Percentiles rank a stretch among this genome's conserved stretches.
These are phyloP conservation scores for Clarias fuscus DNA, from an alignment of 2,797 vertebrate species.

Conservation along the genomic window DNA sequence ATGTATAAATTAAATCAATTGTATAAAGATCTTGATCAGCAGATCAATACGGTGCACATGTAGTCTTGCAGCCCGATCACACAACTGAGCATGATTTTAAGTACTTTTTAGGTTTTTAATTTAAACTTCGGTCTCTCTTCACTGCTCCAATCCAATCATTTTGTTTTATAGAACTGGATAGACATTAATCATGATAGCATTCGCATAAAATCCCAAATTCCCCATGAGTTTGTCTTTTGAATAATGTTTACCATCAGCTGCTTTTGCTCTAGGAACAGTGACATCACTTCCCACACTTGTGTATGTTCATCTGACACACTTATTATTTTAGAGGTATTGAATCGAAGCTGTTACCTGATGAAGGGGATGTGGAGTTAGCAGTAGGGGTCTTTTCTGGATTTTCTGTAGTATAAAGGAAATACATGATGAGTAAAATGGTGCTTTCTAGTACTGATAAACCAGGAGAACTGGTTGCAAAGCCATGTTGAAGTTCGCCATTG, in stretches of 20 bases:
- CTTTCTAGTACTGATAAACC: no score
- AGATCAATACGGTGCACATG: no score
- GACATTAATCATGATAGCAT: not conserved
- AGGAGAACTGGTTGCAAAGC: no score
- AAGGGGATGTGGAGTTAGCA: not conserved
- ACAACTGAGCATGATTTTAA: no score
- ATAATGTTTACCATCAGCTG: not conserved
- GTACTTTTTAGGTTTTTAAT: no score
- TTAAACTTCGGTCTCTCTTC: not conserved
- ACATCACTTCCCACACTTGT: not conserved
- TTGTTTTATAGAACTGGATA: not conserved
- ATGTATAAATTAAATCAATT: no score
- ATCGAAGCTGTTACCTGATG: conserved; percentile 33
- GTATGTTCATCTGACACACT: not conserved
- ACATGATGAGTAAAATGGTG: not conserved
- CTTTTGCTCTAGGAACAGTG: not conserved
- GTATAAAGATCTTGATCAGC: no score
- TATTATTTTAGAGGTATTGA: not conserved
- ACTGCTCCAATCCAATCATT: not conserved
- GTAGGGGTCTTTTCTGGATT: not conserved
- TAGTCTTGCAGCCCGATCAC: no score
- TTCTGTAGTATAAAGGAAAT: conserved; percentile 3
- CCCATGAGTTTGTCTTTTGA: not conserved
- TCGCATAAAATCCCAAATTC: not conserved
- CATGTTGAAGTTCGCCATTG: no score